Conservation (phyloP, 2,888 invertebrate species). For the Eupsilia transversa region DNA sequence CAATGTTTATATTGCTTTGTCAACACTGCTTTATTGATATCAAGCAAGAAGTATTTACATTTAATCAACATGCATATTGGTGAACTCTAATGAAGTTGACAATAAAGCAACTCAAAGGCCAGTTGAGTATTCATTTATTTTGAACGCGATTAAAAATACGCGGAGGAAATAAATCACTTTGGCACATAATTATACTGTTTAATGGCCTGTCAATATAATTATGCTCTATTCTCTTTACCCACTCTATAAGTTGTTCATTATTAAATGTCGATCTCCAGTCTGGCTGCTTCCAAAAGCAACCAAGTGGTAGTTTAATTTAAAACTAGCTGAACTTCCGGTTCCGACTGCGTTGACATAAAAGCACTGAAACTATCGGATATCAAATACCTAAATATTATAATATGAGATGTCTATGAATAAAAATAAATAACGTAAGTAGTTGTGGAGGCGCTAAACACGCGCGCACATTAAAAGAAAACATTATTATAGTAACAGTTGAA, state of each 20-base stretch:
- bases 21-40: neutral
- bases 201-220: neutral
- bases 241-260: neutral
- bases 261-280: neutral
- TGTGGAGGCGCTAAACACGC: neutral
- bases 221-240: neutral
- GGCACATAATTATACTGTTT: neutral
- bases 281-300: neutral
- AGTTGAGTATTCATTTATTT: slow-evolving; percentile 16
- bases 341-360: neutral
- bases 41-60: neutral
- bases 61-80: neutral
- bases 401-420: neutral
- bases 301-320: neutral
- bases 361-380: neutral
- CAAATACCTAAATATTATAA: neutral
- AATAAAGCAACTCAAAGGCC: neutral
- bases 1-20: neutral
- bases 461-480: too few species aligned
- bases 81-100: neutral
- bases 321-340: neutral
- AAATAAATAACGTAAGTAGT: neutral
- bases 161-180: neutral
- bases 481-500: too few species aligned
- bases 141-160: neutral